Conservation (phyloP, 2,888 invertebrate genomes). For the Cerastoderma edule region DNA sequence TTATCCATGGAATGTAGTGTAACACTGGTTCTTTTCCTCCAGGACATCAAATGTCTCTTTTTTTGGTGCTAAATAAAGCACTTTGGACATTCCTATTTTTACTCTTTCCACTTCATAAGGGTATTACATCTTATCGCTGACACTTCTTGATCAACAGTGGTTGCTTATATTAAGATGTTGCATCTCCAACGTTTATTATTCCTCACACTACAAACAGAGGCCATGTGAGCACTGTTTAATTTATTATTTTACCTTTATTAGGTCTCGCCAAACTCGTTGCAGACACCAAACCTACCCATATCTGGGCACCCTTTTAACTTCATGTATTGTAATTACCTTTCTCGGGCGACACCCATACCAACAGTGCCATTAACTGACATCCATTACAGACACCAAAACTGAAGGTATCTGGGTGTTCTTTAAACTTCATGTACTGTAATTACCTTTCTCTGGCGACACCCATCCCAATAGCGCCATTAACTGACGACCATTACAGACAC, state of each 20-base stretch:
- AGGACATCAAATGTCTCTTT: no score
- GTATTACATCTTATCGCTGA: no score
- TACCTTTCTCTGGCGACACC: slow-evolving; percentile 86
- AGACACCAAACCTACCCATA: slow-evolving; percentile 97
- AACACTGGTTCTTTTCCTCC: no score
- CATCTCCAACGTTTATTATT: no score
- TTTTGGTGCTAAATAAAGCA: no score
- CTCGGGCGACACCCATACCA: slow-evolving; percentile 92
- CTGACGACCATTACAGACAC: slow-evolving; percentile 99
- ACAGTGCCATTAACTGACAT: slow-evolving; percentile 96
- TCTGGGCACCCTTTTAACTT: slow-evolving; percentile 89
- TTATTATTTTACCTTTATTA: slow-evolving; percentile 29
- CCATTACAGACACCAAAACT: slow-evolving; percentile 99
- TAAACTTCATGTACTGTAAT: slow-evolving; percentile 92
- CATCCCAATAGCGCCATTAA: slow-evolving; percentile 97
- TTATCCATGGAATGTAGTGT: no score
- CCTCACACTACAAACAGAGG: no score
- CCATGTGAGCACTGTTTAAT: no score
- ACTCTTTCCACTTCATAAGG: no score
- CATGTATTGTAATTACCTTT: slow-evolving; percentile 87
- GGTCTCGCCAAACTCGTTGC: slow-evolving; percentile 96
- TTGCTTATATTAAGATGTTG: no score
- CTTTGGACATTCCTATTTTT: no score
- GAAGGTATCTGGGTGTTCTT: slow-evolving; percentile 90
- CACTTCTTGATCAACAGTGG: no score